Conservation (phyloP, 2,888 invertebrate genomes). For the Panopea generosa region DNA sequence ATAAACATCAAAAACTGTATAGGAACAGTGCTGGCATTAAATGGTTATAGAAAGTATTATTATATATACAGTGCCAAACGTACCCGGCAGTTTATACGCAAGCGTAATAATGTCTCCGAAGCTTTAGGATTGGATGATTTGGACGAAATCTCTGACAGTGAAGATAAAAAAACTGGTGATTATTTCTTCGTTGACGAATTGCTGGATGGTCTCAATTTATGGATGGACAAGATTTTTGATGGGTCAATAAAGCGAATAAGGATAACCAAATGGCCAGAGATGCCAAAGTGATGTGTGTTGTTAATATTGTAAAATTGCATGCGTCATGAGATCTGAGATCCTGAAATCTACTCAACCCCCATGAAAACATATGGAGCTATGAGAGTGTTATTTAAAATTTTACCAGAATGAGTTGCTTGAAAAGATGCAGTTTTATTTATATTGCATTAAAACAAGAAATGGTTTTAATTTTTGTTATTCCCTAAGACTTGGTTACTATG, state of each 20-base stretch:
- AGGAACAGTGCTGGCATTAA: conserved; percentile 95
- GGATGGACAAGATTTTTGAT: conserved; percentile 98
- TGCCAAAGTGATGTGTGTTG: conserved; percentile 48
- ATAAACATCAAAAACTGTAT: conserved; percentile 96
- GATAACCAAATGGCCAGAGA: conserved; percentile 96
- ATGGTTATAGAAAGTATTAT: conserved; percentile 98
- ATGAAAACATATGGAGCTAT: no score
- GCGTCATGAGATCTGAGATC: no score
- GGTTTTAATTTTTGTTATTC: no score
- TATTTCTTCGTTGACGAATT: conserved; percentile 74
- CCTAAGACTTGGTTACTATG: no score
- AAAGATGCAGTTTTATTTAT: no score
- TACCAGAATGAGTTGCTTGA: no score
- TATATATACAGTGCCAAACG: conserved; percentile 94
- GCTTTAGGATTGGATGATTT: conserved; percentile 74
- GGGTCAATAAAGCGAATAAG: conserved; percentile 98
- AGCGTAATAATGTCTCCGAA: conserved; percentile 67
- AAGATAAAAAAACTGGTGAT: conserved; percentile 50
- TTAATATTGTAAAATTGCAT: no score
- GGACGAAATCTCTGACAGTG: conserved; percentile 64
- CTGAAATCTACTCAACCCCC: no score
- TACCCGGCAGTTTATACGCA: conserved; percentile 71
- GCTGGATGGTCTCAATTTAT: conserved; percentile 94
- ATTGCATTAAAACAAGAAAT: no score
- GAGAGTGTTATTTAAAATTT: no score